Percentiles rank a stretch among this genome's conserved stretches.
Conservation (phyloP, 2,797 vertebrate genomes). For the Sebastes taczanowskii region DNA sequence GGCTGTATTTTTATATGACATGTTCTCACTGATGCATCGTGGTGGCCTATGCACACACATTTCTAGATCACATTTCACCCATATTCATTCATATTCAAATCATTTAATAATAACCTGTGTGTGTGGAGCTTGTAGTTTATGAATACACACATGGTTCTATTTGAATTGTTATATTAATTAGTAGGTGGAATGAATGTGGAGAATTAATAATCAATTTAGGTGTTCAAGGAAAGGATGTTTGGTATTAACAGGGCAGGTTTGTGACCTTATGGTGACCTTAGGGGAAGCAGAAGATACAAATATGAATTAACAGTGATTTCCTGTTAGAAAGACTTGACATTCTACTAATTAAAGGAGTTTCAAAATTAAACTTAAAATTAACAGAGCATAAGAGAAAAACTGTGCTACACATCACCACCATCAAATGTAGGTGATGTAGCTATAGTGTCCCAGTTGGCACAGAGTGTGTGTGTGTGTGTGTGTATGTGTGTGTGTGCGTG, state of each 20-base stretch:
- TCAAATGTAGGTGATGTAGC: neutral
- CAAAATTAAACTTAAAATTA: neutral
- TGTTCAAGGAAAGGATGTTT: neutral
- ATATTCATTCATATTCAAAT: neutral
- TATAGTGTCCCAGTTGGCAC: neutral
- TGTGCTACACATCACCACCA: neutral
- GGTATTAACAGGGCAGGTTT: neutral
- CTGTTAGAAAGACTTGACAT: neutral
- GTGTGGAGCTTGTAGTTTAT: neutral
- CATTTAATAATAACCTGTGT: neutral
- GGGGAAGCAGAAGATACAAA: neutral
- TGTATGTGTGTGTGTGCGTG: neutral
- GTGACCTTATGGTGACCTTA: constrained; percentile 31
- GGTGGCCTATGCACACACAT: constrained; percentile 10
- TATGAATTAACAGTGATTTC: neutral
- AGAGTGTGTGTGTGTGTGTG: neutral
- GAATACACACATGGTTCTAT: neutral
- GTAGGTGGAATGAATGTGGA: neutral
- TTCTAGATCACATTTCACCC: constrained; percentile 5
- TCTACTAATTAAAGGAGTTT: neutral
- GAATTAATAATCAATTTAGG: neutral
- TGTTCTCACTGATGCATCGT: neutral
- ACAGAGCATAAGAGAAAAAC: neutral
- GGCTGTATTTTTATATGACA: neutral
- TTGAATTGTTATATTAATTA: neutral